phyloP scores from a whole-genome alignment of 1,140 invertebrate species.

The Ips nitidus region DNA sequence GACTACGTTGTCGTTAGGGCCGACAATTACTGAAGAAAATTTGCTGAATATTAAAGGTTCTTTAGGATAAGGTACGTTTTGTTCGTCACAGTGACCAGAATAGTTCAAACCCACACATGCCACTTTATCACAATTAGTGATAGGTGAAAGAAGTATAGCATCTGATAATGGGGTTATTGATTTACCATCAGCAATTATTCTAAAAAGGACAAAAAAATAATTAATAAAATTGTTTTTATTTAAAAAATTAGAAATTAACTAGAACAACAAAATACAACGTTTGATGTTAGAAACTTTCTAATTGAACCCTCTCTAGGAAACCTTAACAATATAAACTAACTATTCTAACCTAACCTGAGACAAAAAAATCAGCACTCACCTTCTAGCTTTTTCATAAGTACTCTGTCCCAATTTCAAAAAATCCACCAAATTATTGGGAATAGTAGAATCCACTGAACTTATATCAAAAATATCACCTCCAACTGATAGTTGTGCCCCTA shows the following conservation, averaged over 20 bases:
- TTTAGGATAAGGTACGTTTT: constrained; percentile 67
- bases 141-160: constrained; percentile 64
- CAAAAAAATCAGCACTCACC: constrained; percentile 47
- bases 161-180: constrained; percentile 56
- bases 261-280: neutral
- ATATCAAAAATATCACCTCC: constrained; percentile 62
- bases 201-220: constrained; percentile 44
- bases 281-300: too few relatives aligned
- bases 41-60: constrained; percentile 81
- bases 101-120: constrained; percentile 81
- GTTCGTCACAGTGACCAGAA: constrained; percentile 76
- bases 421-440: constrained; percentile 61
- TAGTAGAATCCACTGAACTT: constrained; percentile 59
- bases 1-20: constrained; percentile 70
- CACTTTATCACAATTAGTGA: constrained; percentile 74
- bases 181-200: constrained; percentile 60
- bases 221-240: neutral
- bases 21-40: constrained; percentile 68
- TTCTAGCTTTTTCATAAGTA: constrained; percentile 58
- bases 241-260: neutral
- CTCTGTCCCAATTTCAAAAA: constrained; percentile 58
- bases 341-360: neutral
- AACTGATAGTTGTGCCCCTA: constrained; percentile 59
- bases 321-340: too few relatives aligned
- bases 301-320: neutral